Evolutionary conservation across 2,888 invertebrate genomes (phyloP).

Genomic region (Sesia bembeciformis): DNA sequence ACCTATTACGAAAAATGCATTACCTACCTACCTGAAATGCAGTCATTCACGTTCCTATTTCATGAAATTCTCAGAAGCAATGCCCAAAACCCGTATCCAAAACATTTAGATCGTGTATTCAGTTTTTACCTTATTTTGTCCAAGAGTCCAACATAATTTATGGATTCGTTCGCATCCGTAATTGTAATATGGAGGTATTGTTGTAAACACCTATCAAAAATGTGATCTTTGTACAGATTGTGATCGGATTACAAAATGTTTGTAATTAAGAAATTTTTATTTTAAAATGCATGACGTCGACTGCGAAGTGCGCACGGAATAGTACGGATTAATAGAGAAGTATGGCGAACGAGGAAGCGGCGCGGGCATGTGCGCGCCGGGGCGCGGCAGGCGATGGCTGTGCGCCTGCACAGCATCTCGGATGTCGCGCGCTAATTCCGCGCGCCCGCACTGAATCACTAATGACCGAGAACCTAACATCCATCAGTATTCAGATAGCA

Average conservation of each 20-base stretch:
- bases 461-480: constrained; percentile 30
- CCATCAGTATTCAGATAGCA: constrained; percentile 59
- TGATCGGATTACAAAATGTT: not conserved
- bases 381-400: not conserved
- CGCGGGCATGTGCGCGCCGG: not conserved
- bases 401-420: constrained; percentile 38
- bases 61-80: not conserved
- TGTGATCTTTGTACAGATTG: not conserved
- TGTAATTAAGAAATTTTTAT: constrained; percentile 4
- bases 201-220: not conserved
- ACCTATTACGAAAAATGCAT: not conserved
- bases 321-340: not conserved
- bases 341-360: not conserved
- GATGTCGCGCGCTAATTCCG: constrained; percentile 63
- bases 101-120: not conserved
- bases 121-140: not conserved
- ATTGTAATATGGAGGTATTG: not conserved
- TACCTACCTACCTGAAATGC: not conserved
- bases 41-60: not conserved
- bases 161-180: not conserved
- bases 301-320: not conserved
- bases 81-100: not conserved
- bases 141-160: not conserved
- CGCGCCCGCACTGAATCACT: constrained; percentile 53
- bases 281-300: constrained; percentile 39